These are phyloP conservation scores for Rhinichthys klamathensis DNA, from an alignment of 2,113 vertebrate genomes.

Conservation along the genomic window DNA sequence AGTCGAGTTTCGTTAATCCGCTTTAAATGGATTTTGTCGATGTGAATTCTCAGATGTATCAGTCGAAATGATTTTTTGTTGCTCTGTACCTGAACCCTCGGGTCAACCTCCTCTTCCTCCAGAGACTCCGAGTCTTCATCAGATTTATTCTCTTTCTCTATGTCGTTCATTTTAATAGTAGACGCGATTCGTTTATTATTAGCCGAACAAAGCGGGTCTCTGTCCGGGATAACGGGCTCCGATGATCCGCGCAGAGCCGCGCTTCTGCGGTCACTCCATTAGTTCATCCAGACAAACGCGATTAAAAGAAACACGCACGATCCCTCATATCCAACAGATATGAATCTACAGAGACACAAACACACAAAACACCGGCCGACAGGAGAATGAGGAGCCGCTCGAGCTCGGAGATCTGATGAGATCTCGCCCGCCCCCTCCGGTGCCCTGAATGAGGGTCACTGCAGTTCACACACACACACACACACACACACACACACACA, in stretches of 20 bases:
- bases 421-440: conserved; percentile 8
- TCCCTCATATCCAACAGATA: neutral
- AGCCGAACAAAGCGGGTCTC: conserved; percentile 55
- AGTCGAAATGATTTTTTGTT: neutral
- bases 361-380: neutral
- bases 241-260: conserved; percentile 10
- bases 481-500: too few relatives aligned
- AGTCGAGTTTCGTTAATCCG: neutral
- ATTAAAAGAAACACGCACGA: neutral
- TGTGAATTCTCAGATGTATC: neutral
- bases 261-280: conserved; percentile 9
- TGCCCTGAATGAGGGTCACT: neutral
- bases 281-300: neutral
- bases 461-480: neutral
- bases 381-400: neutral
- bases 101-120: conserved; percentile 87
- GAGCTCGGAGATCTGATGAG: neutral
- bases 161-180: conserved; percentile 68
- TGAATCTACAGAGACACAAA: neutral
- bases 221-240: conserved; percentile 29
- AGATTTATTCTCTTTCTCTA: conserved; percentile 58
- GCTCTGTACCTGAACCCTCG: conserved; percentile 87
- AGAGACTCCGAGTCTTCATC: conserved; percentile 67
- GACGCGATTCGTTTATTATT: neutral
- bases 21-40: neutral